These are phyloP conservation scores for Cololabis saira DNA, from an alignment of 2,113 vertebrate species.

Conservation along the genomic window DNA sequence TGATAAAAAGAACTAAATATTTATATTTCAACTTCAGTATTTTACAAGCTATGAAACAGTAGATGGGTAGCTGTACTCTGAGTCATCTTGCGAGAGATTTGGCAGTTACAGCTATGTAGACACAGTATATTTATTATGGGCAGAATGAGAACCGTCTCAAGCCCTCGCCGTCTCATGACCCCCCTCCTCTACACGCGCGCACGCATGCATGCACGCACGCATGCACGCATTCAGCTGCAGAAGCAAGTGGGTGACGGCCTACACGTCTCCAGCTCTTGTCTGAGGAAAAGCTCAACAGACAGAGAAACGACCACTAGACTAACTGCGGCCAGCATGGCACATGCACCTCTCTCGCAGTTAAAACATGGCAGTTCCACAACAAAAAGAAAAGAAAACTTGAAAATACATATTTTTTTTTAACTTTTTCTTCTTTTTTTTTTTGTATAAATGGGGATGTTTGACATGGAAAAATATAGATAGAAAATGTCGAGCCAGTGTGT, in stretches of 20 bases:
- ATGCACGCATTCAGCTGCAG: slow-evolving; percentile 49
- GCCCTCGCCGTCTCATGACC: slow-evolving; percentile 37
- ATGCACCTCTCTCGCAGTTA: slow-evolving; percentile 63
- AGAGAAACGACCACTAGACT: slow-evolving; percentile 59
- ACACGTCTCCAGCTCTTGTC: slow-evolving; percentile 70
- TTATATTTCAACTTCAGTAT: slow-evolving; percentile 80
- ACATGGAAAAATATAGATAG: slow-evolving; percentile 74
- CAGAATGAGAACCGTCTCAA: slow-evolving; percentile 59
- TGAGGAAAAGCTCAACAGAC: slow-evolving; percentile 59
- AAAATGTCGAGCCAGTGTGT: slow-evolving; percentile 69
- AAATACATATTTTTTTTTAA: slow-evolving; percentile 53
- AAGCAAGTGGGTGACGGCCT: slow-evolving; percentile 65
- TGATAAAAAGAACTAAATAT: slow-evolving; percentile 84
- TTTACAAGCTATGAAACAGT: slow-evolving; percentile 85
- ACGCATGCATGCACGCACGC: slow-evolving; percentile 14
- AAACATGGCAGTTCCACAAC: slow-evolving; percentile 65
- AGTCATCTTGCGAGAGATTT: slow-evolving; percentile 78
- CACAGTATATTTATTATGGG: slow-evolving; percentile 79
- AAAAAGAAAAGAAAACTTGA: slow-evolving; percentile 51
- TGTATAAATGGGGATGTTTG: slow-evolving; percentile 59
- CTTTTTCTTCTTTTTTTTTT: too few species aligned
- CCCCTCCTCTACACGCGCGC: neutral
- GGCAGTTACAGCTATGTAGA: slow-evolving; percentile 86
- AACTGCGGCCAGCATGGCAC: slow-evolving; percentile 51
- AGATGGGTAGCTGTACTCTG: slow-evolving; percentile 80